Conservation (phyloP, 2,113 vertebrate genomes). For the Syngnathoides biaculeatus region DNA sequence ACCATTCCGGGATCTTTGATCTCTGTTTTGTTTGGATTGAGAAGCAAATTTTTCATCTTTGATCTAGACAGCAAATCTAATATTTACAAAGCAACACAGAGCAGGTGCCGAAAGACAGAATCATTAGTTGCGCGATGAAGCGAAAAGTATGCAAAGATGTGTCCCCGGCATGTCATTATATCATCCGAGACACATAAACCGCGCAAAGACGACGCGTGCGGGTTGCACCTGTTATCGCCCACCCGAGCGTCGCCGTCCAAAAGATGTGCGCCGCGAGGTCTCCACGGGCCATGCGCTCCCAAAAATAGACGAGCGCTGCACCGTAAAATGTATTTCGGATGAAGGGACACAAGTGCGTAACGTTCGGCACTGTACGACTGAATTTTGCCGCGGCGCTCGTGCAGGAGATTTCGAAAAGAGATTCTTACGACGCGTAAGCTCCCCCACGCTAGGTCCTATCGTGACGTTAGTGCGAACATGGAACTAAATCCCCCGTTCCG, state of each 20-base stretch:
- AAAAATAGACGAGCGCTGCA: not conserved
- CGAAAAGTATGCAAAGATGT: conserved; percentile 8
- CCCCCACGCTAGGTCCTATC: not conserved
- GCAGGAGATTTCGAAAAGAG: not conserved
- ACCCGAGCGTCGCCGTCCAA: conserved; percentile 5
- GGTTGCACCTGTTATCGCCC: conserved; percentile 7
- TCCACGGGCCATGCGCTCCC: not conserved
- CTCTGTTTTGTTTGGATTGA: not conserved
- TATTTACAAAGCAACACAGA: too few species aligned
- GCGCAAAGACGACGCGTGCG: not conserved
- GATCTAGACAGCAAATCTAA: too few species aligned
- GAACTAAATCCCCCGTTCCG: not conserved
- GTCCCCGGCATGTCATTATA: conserved; percentile 28
- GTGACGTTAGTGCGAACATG: not conserved
- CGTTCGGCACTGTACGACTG: too few species aligned
- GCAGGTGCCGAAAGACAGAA: too few species aligned
- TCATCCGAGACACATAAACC: conserved; percentile 28
- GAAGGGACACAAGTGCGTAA: not conserved
- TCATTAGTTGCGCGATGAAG: too few species aligned
- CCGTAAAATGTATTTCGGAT: not conserved
- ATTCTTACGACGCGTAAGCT: not conserved
- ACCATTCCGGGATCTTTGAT: not conserved
- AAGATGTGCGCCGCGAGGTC: conserved; percentile 10
- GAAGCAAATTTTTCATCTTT: too few species aligned
- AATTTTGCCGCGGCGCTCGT: not conserved